These are phyloP conservation scores for Auanema freiburgensis DNA, from an alignment of 2,888 invertebrate species.

Conservation along the genomic window DNA sequence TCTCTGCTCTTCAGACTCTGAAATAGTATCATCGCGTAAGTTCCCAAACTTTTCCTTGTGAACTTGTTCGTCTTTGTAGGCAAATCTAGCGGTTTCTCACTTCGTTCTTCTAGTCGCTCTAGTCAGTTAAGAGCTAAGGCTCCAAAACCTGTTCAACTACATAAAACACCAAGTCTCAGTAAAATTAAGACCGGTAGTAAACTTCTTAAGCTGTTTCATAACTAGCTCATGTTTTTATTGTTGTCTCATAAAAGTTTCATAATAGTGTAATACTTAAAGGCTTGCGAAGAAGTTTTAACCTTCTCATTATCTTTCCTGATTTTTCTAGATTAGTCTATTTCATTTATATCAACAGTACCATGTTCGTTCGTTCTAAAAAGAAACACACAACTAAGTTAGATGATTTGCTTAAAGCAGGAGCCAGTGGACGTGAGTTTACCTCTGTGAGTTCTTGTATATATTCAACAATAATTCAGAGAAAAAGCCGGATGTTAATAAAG, in stretches of 20 bases:
- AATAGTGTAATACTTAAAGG: too few relatives aligned
- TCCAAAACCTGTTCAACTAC: slow-evolving; percentile 34
- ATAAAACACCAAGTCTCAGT: slow-evolving; percentile 42
- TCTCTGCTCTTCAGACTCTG: slow-evolving; percentile 52
- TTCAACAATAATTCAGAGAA: slow-evolving; percentile 6
- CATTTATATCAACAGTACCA: too few relatives aligned
- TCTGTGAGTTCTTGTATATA: neutral
- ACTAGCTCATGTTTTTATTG: slow-evolving; percentile 7
- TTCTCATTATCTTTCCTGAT: too few relatives aligned
- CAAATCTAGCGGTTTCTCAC: slow-evolving; percentile 38
- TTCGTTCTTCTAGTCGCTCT: slow-evolving; percentile 40
- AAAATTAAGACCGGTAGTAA: slow-evolving; percentile 53
- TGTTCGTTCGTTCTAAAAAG: too few relatives aligned
- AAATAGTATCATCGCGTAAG: slow-evolving; percentile 45
- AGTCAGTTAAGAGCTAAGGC: slow-evolving; percentile 41
- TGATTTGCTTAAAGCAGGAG: slow-evolving; percentile 31
- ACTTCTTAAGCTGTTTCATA: slow-evolving; percentile 52
- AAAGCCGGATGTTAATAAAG: slow-evolving; percentile 14
- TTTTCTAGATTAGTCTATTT: too few relatives aligned
- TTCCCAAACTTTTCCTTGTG: neutral
- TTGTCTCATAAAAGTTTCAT: too few relatives aligned
- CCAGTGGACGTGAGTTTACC: slow-evolving; percentile 22
- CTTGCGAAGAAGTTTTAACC: too few relatives aligned
- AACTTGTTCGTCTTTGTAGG: slow-evolving; percentile 20
- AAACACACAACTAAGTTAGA: slow-evolving; percentile 24